Evolutionary conservation across 2,113 vertebrate genomes (phyloP), one percentile per base, ranked within the genome.

Genomic region (Sceloporus undulatus): DNA sequence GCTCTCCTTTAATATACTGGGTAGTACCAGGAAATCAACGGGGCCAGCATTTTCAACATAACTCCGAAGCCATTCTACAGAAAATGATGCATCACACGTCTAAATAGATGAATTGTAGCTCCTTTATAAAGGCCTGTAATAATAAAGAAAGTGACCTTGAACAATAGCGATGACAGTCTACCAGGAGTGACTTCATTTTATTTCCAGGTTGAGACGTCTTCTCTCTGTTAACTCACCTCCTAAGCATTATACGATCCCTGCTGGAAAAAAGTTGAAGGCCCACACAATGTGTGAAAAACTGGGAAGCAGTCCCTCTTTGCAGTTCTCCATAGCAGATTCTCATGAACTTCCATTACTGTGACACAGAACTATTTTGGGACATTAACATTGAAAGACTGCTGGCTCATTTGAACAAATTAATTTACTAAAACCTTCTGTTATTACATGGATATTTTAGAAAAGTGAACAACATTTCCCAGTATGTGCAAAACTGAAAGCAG

Each of bases 101-200:
- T 90, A 66, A 89, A 68, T 27, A 84, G 73, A 94, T 90, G 83
- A 94, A 83, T 92, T 83, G 82, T 3, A 80, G 18, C 34, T 76
- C 19, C n/a, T 93, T 91, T 29, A 21, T 83, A 94, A 95, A 89
- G 56, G 38, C 59, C 71, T 40, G 65, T 42, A 70, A n/a, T 86
- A 66, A 84, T 42, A 82, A 77, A 91, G 93, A 77, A 88, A 38
- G n/a, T 79, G 38, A 88, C 78, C 89, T 88, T 91, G 92, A 92
- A 65, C 68, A 66, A 56, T 84, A 29, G 83, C 23, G 79, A 87
- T 94, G 91, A 92, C 86, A 91, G 74, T 92, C 66, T 54, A 89
- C 29, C 34, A 0, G 80, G 80, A 92, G 29, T 85, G 70, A 76
- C 89, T 93, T n/a, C n/a, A 42, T 84, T 86, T 65, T 65, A 40